Percentiles rank a stretch among this genome's conserved stretches.
These are phyloP conservation scores for Phthorimaea operculella DNA, from an alignment of 1,140 invertebrate species.

Conservation along the genomic window DNA sequence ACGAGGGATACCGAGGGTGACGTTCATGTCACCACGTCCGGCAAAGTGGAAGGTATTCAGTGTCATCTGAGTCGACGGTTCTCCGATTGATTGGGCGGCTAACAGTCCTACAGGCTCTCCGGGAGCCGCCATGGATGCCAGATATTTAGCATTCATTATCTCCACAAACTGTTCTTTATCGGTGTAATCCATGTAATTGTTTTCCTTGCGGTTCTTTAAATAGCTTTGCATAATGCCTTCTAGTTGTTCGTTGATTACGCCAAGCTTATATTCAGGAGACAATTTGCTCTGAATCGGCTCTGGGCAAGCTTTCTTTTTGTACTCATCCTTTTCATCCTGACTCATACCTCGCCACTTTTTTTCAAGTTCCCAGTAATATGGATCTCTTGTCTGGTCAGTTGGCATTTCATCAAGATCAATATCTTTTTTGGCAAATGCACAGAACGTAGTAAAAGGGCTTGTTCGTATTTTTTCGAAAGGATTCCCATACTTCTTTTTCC, in stretches of 20 bases:
- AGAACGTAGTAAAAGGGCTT: conserved; percentile 47
- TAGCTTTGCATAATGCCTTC: conserved; percentile 77
- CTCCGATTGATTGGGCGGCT: conserved; percentile 96
- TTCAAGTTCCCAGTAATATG: conserved; percentile 67
- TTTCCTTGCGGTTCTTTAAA: conserved; percentile 54
- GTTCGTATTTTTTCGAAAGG: conserved; percentile 49
- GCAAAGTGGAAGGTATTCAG: conserved; percentile 99
- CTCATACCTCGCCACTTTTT: conserved; percentile 73
- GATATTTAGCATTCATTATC: conserved; percentile 81
- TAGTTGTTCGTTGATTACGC: conserved; percentile 84
- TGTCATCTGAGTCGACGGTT: conserved; percentile 99
- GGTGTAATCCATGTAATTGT: conserved; percentile 41
- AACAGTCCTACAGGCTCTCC: conserved; percentile 97
- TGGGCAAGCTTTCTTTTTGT: conserved; percentile 69
- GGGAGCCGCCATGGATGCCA: conserved; percentile 82
- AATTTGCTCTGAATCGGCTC: conserved; percentile 79
- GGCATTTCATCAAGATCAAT: conserved; percentile 38
- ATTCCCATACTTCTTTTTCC: conserved; percentile 70
- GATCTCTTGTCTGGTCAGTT: conserved; percentile 49
- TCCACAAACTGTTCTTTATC: conserved; percentile 71
- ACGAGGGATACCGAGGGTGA: conserved; percentile 97
- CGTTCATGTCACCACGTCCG: conserved; percentile 99
- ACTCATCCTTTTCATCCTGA: conserved; percentile 69
- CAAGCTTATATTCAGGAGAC: conserved; percentile 80
- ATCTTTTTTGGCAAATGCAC: conserved; percentile 32